A percentile compares a stretch with the other conserved stretches of the same genome.
phyloP scores from a whole-genome alignment of 2,888 invertebrate species.

The Xylota segnis region DNA sequence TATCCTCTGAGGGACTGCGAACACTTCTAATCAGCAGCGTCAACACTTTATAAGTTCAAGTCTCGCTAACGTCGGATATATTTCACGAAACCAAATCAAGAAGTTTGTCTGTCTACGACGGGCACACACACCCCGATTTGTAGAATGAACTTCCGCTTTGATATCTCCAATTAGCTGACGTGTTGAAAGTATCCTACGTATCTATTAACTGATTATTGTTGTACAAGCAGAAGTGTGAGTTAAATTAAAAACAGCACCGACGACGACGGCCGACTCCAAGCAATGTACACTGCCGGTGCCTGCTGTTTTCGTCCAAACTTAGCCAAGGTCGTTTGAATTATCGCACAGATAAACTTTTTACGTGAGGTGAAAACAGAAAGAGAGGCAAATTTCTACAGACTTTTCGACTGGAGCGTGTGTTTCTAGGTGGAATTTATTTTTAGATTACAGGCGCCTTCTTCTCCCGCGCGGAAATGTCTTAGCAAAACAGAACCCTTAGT shows the following conservation, averaged over 20 bases:
- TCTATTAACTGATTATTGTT: conserved; percentile 19
- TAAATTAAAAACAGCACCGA: conserved; percentile 1
- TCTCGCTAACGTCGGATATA: too few relatives aligned
- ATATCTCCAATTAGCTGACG: not conserved
- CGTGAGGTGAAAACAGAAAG: conserved; percentile 3
- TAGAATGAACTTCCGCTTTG: conserved; percentile 4
- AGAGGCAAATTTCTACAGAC: not conserved
- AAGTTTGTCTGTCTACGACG: not conserved
- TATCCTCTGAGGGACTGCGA: too few relatives aligned
- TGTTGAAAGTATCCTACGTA: not conserved
- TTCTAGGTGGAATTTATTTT: not conserved
- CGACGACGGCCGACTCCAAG: conserved; percentile 3
- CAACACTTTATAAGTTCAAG: too few relatives aligned
- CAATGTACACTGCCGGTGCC: conserved; percentile 11
- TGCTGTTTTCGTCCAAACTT: conserved; percentile 24
- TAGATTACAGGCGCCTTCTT: not conserved
- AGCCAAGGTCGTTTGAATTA: conserved; percentile 31
- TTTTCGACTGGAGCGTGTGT: not conserved
- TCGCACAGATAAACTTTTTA: conserved; percentile 40
- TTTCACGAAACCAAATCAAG: too few relatives aligned
- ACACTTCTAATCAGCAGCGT: too few relatives aligned
- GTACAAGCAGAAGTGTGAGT: conserved; percentile 6
- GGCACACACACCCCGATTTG: not conserved
- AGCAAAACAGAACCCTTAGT: not conserved
- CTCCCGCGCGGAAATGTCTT: not conserved